phyloP scores from a whole-genome alignment of 53 echinoderm and acorn worm genomes.

The Henricia sp. region DNA sequence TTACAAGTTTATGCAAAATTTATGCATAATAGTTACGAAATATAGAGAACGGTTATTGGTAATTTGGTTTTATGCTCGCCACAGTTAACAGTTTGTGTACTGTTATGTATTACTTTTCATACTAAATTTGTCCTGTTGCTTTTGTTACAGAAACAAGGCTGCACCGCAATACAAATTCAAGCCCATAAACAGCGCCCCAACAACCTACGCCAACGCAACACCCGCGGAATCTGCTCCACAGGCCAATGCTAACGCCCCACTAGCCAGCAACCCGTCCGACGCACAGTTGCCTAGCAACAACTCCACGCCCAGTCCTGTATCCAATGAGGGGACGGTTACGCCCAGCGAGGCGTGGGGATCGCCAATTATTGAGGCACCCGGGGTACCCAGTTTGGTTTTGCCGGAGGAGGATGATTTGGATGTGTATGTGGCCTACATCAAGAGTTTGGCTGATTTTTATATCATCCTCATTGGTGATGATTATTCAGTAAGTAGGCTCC shows the following conservation, averaged over 20 bases:
- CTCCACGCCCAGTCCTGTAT: background rate
- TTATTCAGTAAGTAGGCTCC: slow-evolving; percentile 46
- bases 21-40: no score
- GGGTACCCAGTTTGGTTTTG: slow-evolving; percentile 32
- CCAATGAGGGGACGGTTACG: background rate
- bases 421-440: slow-evolving; percentile 64
- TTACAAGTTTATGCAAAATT: no score
- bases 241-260: background rate
- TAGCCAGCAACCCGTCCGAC: background rate
- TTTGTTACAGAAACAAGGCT: no score
- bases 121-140: no score
- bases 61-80: no score
- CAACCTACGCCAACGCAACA: no score
- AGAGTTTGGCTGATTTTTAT: slow-evolving; percentile 44
- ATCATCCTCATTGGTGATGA: slow-evolving; percentile 58
- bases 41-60: no score
- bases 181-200: no score
- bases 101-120: no score
- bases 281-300: no score
- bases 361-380: slow-evolving; percentile 14
- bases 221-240: background rate
- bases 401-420: slow-evolving; percentile 60
- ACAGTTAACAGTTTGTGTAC: no score
- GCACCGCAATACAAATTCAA: no score
- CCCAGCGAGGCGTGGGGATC: background rate